A percentile compares a stretch with the other conserved stretches of the same genome.
Conservation (phyloP, 1,140 invertebrate genomes). For the Propsilocerus akamusi region DNA sequence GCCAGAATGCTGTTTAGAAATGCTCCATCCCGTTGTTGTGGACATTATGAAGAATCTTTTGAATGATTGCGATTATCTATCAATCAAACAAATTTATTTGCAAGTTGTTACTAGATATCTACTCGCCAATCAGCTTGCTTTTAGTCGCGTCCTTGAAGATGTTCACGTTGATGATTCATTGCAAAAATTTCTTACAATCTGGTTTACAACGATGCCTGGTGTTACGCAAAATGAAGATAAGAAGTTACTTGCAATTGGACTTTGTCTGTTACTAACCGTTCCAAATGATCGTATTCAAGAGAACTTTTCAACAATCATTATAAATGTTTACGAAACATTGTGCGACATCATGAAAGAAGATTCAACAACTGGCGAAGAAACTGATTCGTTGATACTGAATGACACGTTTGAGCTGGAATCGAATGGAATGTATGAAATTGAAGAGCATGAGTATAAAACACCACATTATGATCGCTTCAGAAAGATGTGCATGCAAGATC, state of each 20-base stretch:
- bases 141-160: conserved; percentile 40
- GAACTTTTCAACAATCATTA: conserved; percentile 53
- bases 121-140: conserved; percentile 49
- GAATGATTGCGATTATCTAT: conserved; percentile 43
- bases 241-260: conserved; percentile 39
- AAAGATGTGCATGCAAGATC: conserved; percentile 40
- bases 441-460: conserved; percentile 19
- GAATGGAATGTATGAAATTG: conserved; percentile 11
- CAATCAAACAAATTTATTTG: conserved; percentile 56
- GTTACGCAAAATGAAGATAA: conserved; percentile 58
- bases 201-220: conserved; percentile 60
- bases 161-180: conserved; percentile 38
- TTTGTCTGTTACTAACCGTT: conserved; percentile 22
- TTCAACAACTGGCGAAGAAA: conserved; percentile 29
- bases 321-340: conserved; percentile 61
- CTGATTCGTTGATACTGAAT: conserved; percentile 19
- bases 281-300: conserved; percentile 47
- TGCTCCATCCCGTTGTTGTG: conserved; percentile 43
- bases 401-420: conserved; percentile 19
- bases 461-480: conserved; percentile 30
- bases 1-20: conserved; percentile 38
- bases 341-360: conserved; percentile 68
- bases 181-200: conserved; percentile 48
- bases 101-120: conserved; percentile 59
- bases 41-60: conserved; percentile 46